Evolutionary conservation across 2,888 invertebrate species (phyloP), one percentile per base, ranked within the genome.

Genomic region (Drosophila conformis): DNA sequence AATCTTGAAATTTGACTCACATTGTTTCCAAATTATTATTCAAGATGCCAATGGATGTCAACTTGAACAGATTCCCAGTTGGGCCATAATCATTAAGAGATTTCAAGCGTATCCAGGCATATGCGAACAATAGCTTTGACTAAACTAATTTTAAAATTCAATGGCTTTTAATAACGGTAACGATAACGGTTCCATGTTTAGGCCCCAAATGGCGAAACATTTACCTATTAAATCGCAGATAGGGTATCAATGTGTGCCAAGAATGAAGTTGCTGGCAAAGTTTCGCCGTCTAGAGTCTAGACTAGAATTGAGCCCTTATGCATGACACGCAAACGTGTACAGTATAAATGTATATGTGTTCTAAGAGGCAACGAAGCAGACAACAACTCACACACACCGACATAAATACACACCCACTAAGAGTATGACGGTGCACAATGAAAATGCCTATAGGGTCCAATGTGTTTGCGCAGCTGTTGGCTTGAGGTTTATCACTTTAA

Each of bases 401-500:
- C 35, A 59, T 13, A 56, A 46, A 21, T 46, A 46, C 31, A 35
- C 46, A 11, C 29, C 48, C 36, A 46, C 1, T 11, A 18, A 31
- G 29, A 53, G 29, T 49, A 15, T 48, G 52, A 29, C 42, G n/a
- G 38, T 58, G 42, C 48, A 27, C 4, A 80, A 72, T 69, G 67
- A 27, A 6, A 80, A 72, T 69, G 67, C 78, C 81, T 73, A 76
- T 80, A 68, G 65, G 60, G 31, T 42, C 58, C 48, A 60, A 54
- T 62, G 69, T 71, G 70, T 82, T 66, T 73, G 73, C 68, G 35
- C 77, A 77, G 70, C 73, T 77, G 79, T 60, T 72, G 68, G 76
- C 66, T 70, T 67, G 71, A 65, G 80, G 77, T 76, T 89, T 85
- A 84, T 85, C 85, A 84, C 80, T 82, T 89, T 89, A 89, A 85